phyloP scores from a whole-genome alignment of 2,888 invertebrate species.

The Polydrusus pterygomalis region DNA sequence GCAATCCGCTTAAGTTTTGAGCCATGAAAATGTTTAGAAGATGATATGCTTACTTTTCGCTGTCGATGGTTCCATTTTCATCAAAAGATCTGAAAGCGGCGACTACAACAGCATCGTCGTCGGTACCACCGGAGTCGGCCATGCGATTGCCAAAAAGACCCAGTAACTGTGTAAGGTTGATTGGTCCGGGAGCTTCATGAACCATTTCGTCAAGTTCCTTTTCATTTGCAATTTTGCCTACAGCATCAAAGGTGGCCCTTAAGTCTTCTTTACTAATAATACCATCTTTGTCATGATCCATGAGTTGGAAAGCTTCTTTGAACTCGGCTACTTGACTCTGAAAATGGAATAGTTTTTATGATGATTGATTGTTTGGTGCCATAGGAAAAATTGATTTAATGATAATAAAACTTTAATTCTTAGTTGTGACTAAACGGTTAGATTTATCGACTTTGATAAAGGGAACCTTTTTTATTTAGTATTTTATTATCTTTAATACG shows the following conservation, averaged over 20 bases:
- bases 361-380: not conserved
- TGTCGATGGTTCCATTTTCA: constrained; percentile 90
- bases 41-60: constrained; percentile 84
- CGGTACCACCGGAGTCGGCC: constrained; percentile 90
- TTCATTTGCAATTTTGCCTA: constrained; percentile 91
- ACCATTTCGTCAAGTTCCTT: constrained; percentile 94
- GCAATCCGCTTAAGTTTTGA: too few relatives aligned
- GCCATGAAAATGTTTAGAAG: too few relatives aligned
- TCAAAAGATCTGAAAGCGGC: constrained; percentile 95
- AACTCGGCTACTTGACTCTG: constrained; percentile 90
- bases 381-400: too few relatives aligned
- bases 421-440: too few relatives aligned
- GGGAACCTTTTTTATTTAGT: too few relatives aligned
- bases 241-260: constrained; percentile 92
- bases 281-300: constrained; percentile 95
- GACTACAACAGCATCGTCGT: constrained; percentile 93
- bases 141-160: constrained; percentile 94
- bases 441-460: too few relatives aligned
- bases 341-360: constrained; percentile 8
- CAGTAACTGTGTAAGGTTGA: constrained; percentile 96
- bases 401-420: too few relatives aligned
- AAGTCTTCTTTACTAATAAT: constrained; percentile 88
- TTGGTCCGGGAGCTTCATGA: constrained; percentile 90
- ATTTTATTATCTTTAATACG: too few relatives aligned
- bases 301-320: constrained; percentile 95